These are phyloP conservation scores for Digitonthophagus gazella DNA, from an alignment of 2,888 invertebrate species.

Conservation along the genomic window DNA sequence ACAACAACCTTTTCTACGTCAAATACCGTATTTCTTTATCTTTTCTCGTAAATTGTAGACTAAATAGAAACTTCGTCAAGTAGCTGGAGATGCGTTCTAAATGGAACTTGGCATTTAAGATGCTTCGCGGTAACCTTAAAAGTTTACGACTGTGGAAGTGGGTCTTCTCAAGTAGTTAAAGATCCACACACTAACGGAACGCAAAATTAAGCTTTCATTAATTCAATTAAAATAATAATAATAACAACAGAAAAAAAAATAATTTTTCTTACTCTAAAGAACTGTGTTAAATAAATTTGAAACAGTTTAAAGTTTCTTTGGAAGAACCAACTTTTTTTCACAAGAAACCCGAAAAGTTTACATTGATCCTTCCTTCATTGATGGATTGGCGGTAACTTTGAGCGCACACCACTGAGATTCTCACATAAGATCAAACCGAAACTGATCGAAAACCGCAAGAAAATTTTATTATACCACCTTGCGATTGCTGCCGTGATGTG, in stretches of 20 bases:
- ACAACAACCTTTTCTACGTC: background rate
- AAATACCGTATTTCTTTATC: background rate
- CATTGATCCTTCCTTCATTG: background rate
- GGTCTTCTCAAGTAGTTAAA: background rate
- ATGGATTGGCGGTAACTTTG: background rate
- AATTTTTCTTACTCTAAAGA: too few relatives aligned
- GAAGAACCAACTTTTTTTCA: background rate
- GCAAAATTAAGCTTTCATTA: background rate
- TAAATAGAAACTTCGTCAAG: background rate
- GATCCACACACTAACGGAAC: background rate
- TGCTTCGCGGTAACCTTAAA: background rate
- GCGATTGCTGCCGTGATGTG: constrained; percentile 14
- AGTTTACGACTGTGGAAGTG: background rate
- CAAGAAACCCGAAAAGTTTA: background rate
- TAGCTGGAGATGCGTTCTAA: background rate
- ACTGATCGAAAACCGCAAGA: constrained; percentile 23
- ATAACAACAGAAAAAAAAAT: too few relatives aligned
- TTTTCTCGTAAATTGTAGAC: background rate
- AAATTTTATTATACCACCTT: constrained; percentile 20
- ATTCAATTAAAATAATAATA: too few relatives aligned
- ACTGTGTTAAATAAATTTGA: too few relatives aligned
- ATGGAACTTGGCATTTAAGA: background rate
- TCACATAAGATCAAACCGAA: constrained; percentile 5
- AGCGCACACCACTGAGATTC: background rate
- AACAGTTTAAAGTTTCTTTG: too few relatives aligned